Evolutionary conservation across 1,140 invertebrate genomes (phyloP), one percentile per base, ranked within the genome.

Genomic region (Zaprionus africanus): DNA sequence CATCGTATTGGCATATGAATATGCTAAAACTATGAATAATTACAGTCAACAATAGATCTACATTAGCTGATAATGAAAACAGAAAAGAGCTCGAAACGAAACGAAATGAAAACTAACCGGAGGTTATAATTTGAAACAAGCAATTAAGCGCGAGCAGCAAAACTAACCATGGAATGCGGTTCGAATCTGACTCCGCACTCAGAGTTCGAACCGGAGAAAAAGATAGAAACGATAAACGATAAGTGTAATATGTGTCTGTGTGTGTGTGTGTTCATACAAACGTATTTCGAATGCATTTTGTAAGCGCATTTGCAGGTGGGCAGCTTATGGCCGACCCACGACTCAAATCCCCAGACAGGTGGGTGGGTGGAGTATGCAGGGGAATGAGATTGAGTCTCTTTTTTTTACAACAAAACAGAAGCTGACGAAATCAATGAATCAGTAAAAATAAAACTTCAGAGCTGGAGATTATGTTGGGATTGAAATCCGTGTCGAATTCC

Each of bases 121-220:
- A 82, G 75, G 66, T 79, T 90, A 81, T 75, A 81, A 84, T 78
- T 74, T 72, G 80, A 83, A 82, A 72, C 73, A 53, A 73, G 79
- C 79, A 85, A 88, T 88, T 88, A 90, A 82, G 63, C 53, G 73
- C 69, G 71, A 67, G 60, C 61, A 19, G 60, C 61, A 19, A 24
- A 46, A 24, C 19, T 51, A 62, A 84, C 19, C 58, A 24, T 63
- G 84, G 84, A 87, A 87, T 88, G 84, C 64, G 81, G 84, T 77
- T 76, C 78, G 69, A 72, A 53, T 76, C 51, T 60, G 24, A 62
- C 62, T 70, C 56, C 51, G 17, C 61, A 73, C 68, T 65, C 78
- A 36, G 63, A 58, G 76, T 53, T 53, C 22, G 54, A 34, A 56
- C 6, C 12, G 17, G 31, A 66, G 62, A 59, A 49, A 64, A 22